phyloP scores from a whole-genome alignment of 2,888 invertebrate genomes.

The Volucella bombylans region DNA sequence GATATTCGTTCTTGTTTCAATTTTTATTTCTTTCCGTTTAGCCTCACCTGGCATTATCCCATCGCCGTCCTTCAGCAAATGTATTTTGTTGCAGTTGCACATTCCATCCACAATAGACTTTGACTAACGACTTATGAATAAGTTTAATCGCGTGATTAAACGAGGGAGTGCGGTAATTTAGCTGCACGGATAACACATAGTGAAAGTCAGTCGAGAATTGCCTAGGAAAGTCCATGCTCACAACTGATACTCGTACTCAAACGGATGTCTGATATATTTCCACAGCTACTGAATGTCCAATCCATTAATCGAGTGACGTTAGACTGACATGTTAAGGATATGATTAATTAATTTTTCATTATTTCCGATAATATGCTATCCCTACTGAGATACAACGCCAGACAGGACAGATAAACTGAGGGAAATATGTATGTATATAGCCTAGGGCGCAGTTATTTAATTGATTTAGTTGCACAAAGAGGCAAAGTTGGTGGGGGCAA shows the following conservation, averaged over 20 bases:
- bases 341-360: conserved; percentile 73
- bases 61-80: neutral
- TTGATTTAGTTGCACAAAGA: conserved; percentile 61
- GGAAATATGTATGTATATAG: conserved; percentile 53
- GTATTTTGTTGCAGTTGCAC: conserved; percentile 25
- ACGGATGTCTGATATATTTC: no score
- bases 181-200: neutral
- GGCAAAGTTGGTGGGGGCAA: neutral
- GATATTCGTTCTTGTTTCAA: conserved; percentile 2
- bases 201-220: conserved; percentile 23
- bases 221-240: conserved; percentile 30
- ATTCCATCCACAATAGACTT: conserved; percentile 63
- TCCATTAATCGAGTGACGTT: conserved; percentile 42
- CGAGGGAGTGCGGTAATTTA: conserved; percentile 20
- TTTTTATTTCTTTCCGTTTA: neutral
- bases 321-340: conserved; percentile 51
- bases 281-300: conserved; percentile 1
- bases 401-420: conserved; percentile 3
- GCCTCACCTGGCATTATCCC: conserved; percentile 9
- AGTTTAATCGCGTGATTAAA: conserved; percentile 73
- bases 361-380: conserved; percentile 55
- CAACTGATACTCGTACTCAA: conserved; percentile 20
- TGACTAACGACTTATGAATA: conserved; percentile 76
- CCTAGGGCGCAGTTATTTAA: conserved; percentile 62
- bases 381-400: conserved; percentile 24